phyloP scores from a whole-genome alignment of 2,888 invertebrate genomes.

The Cryptus armator region DNA sequence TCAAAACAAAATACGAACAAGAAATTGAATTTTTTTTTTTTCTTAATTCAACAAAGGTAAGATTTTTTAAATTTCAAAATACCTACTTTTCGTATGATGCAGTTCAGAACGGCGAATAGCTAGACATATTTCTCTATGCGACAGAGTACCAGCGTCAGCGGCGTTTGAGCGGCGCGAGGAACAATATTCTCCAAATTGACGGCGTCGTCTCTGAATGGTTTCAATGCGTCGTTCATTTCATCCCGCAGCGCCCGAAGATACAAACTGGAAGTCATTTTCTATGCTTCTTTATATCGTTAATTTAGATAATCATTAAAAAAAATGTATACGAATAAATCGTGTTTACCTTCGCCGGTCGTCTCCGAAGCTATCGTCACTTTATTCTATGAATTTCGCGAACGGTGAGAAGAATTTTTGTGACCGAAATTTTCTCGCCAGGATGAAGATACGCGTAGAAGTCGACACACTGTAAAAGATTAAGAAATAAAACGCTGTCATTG shows the following conservation, averaged over 20 bases:
- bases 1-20: too few relatives aligned
- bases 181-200: conserved; percentile 90
- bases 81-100: conserved; percentile 85
- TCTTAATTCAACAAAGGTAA: too few relatives aligned
- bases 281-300: conserved; percentile 66
- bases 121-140: conserved; percentile 89
- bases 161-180: conserved; percentile 90
- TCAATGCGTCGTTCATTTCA: conserved; percentile 91
- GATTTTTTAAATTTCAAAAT: too few relatives aligned
- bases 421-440: conserved; percentile 89
- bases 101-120: conserved; percentile 85
- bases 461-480: conserved; percentile 77
- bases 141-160: conserved; percentile 90
- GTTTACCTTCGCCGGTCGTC: conserved; percentile 53
- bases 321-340: too few relatives aligned
- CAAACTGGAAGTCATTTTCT: conserved; percentile 86
- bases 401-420: conserved; percentile 88
- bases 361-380: conserved; percentile 77
- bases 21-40: too few relatives aligned
- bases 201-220: conserved; percentile 90
- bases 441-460: conserved; percentile 87
- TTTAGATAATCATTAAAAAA: neutral
- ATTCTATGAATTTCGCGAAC: conserved; percentile 88
- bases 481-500: conserved; percentile 10
- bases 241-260: conserved; percentile 93